These are phyloP conservation scores for Oedothorax gibbosus DNA, from an alignment of 1,140 invertebrate species.

Conservation along the genomic window DNA sequence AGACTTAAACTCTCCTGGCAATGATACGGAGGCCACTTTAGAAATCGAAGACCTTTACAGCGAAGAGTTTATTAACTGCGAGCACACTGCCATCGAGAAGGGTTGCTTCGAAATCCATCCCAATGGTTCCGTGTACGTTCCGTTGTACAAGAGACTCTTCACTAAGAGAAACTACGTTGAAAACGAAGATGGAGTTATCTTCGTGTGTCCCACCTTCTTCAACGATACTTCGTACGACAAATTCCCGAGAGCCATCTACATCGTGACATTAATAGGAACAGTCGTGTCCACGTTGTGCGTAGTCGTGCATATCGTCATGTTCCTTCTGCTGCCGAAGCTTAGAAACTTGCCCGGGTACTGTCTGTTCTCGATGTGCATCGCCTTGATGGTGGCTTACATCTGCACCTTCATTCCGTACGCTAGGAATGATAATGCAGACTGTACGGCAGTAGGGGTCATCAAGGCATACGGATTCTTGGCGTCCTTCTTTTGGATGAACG, in stretches of 20 bases:
- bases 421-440: slow-evolving; percentile 37
- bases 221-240: background rate
- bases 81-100: background rate
- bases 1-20: no score
- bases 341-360: slow-evolving; percentile 73
- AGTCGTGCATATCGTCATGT: slow-evolving; percentile 70
- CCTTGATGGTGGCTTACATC: slow-evolving; percentile 71
- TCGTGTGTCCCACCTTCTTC: slow-evolving; percentile 31
- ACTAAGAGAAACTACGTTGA: background rate
- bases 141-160: slow-evolving; percentile 22
- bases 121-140: slow-evolving; percentile 62
- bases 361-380: slow-evolving; percentile 70
- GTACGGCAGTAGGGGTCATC: slow-evolving; percentile 68
- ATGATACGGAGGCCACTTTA: no score
- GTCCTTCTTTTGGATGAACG: slow-evolving; percentile 75
- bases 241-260: background rate
- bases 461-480: slow-evolving; percentile 72
- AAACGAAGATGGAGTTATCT: slow-evolving; percentile 22
- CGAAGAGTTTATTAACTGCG: slow-evolving; percentile 9
- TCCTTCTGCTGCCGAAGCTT: slow-evolving; percentile 69
- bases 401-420: slow-evolving; percentile 67
- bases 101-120: background rate
- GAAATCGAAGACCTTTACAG: no score
- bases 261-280: slow-evolving; percentile 64
- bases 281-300: slow-evolving; percentile 71